These are phyloP conservation scores for Acanthacorydalis orientalis DNA, from an alignment of 2,888 invertebrate genomes.

Conservation along the genomic window DNA sequence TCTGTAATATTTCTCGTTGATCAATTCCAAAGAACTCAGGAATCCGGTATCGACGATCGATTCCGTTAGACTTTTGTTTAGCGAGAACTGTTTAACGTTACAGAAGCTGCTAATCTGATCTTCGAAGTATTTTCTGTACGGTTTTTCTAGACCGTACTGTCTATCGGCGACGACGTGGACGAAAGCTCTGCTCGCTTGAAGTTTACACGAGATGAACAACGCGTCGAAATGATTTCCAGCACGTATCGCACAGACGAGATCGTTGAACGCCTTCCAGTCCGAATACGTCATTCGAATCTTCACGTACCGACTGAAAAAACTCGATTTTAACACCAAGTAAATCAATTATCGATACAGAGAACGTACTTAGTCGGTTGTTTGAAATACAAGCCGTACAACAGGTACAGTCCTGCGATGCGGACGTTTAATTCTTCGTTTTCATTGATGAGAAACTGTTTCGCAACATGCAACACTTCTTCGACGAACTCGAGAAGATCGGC, in stretches of 20 bases:
- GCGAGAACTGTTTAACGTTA: neutral
- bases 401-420: neutral
- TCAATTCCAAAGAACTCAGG: neutral
- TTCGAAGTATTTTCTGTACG: neutral
- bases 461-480: conserved; percentile 1
- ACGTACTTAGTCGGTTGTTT: conserved; percentile 2
- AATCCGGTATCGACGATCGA: neutral
- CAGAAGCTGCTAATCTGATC: no score
- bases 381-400: conserved; percentile 2
- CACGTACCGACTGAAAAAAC: neutral
- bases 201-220: neutral
- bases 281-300: conserved; percentile 1
- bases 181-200: neutral
- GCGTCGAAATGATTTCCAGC: neutral
- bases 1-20: conserved; percentile 1
- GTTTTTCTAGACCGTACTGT: neutral
- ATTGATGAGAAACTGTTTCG: neutral
- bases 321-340: neutral
- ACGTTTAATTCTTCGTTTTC: neutral
- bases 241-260: neutral
- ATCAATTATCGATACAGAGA: neutral
- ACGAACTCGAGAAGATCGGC: neutral
- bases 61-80: neutral
- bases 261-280: neutral
- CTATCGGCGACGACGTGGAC: neutral